Evolutionary conservation across 2,113 vertebrate genomes (phyloP), one percentile per base, ranked within the genome.

Genomic region (Andinoacara biseriatus): DNA sequence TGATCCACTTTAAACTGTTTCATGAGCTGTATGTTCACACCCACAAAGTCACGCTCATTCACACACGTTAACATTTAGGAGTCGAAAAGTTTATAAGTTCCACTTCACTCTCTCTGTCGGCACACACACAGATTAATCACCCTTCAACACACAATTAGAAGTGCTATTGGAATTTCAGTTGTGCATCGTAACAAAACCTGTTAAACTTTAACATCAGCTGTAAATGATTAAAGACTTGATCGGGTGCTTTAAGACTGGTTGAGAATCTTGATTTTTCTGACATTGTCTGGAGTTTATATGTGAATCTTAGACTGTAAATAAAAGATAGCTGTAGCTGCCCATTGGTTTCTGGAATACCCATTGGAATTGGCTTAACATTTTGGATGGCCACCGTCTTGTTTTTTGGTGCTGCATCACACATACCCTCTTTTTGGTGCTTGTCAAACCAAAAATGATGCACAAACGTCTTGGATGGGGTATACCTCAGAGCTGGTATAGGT

Each of bases 111-210:
- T n/a, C 57, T 62, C 54, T 58, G 49, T 67, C 85, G 87, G 84
- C 86, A 65, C 78, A 89, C 58, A 79, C 11, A 61, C 60, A 76
- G 63, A 24, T 81, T 69, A 78, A 62, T 90, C 84, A 91, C 75
- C 15, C 60, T 80, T 76, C 92, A 86, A 90, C n/a, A 20, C 54
- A 81, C 11, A 72, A 14, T 5, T 76, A 17, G 56, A 20, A 20
- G 43, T 65, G 43, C 78, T 76, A 29, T 63, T 80, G 33, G n/a
- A 58, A 74, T 85, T 88, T 86, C 29, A 11, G 17, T 57, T 46
- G 52, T 26, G 33, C 58, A 65, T 26, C 49, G 10, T 72, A 11
- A 46, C 49, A 10, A 78, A 58, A 60, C 52, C 49, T 24, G 10
- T 54, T 88, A 35, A 0, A 26, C 31, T 29, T 69, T 54, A 49